These are phyloP conservation scores for Epinephelus coioides DNA, from an alignment of 2,797 vertebrate species.

Conservation along the genomic window DNA sequence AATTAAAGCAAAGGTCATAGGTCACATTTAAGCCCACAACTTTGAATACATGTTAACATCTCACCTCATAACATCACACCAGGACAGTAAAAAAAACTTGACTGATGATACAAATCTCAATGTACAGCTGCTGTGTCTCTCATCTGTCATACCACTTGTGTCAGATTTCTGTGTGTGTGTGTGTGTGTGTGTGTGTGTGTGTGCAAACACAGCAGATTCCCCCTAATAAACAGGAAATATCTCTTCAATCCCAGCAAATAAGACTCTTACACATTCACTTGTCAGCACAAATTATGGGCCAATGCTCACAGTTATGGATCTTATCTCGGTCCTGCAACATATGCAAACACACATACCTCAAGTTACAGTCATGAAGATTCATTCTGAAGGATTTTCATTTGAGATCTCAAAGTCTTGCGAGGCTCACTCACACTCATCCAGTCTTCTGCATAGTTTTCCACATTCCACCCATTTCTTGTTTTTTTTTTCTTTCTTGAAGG, in stretches of 20 bases:
- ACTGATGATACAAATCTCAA: slow-evolving; percentile 34
- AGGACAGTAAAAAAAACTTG: slow-evolving; percentile 7
- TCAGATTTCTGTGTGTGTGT: slow-evolving; percentile 32
- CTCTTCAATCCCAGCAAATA: slow-evolving; percentile 61
- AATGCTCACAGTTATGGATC: slow-evolving; percentile 46
- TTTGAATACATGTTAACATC: slow-evolving; percentile 28
- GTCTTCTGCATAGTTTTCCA: slow-evolving; percentile 64
- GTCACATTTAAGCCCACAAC: slow-evolving; percentile 25
- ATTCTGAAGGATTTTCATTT: slow-evolving; percentile 36
- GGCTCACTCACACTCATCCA: slow-evolving; percentile 22
- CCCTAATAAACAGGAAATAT: slow-evolving; percentile 71
- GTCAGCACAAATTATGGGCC: slow-evolving; percentile 52
- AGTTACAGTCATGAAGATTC: background rate
- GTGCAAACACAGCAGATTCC: slow-evolving; percentile 43
- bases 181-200: slow-evolving; percentile 21
- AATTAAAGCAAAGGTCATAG: slow-evolving; percentile 17
- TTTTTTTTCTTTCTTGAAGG: slow-evolving; percentile 45
- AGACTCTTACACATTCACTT: slow-evolving; percentile 49
- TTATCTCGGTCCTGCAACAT: slow-evolving; percentile 33
- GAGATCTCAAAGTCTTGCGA: slow-evolving; percentile 8
- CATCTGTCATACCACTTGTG: background rate
- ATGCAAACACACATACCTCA: slow-evolving; percentile 1
- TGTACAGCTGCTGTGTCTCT: slow-evolving; percentile 34
- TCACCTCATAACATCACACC: slow-evolving; percentile 18
- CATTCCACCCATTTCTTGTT: slow-evolving; percentile 71